Evolutionary conservation across 2,797 vertebrate species (phyloP).

Genomic region (Crocidura indochinensis): DNA sequence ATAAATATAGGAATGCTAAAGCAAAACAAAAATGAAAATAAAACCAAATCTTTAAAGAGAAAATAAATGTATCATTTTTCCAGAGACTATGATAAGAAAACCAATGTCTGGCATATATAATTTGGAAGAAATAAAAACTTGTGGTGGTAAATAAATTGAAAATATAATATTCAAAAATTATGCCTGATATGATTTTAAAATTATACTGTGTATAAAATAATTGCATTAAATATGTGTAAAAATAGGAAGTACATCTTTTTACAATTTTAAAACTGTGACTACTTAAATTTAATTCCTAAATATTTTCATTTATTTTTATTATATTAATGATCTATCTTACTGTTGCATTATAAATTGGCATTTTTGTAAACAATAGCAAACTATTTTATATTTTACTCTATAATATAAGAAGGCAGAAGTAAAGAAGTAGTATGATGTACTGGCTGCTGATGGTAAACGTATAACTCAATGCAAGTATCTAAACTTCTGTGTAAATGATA

Average conservation of each 20-base stretch:
- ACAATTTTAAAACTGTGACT: background rate
- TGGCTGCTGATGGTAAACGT: background rate
- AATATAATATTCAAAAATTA: background rate
- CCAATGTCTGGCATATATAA: background rate
- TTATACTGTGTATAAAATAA: background rate
- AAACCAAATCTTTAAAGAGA: background rate
- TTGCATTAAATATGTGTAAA: constrained; percentile 38
- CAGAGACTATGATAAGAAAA: background rate
- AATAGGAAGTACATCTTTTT: background rate
- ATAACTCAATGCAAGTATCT: background rate
- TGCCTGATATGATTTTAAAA: background rate
- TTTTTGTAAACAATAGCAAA: constrained; percentile 1
- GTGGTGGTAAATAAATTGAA: background rate
- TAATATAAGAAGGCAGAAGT: background rate
- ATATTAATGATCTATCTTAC: background rate
- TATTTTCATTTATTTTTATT: background rate
- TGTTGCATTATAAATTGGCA: too few relatives aligned
- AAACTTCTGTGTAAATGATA: background rate
- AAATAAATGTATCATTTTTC: background rate
- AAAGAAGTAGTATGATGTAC: background rate
- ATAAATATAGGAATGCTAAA: constrained; percentile 12
- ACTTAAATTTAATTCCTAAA: background rate
- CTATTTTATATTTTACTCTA: background rate
- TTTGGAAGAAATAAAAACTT: background rate
- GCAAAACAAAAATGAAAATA: background rate